phyloP scores from a whole-genome alignment of 2,113 vertebrate species.

The Zingel zingel region DNA sequence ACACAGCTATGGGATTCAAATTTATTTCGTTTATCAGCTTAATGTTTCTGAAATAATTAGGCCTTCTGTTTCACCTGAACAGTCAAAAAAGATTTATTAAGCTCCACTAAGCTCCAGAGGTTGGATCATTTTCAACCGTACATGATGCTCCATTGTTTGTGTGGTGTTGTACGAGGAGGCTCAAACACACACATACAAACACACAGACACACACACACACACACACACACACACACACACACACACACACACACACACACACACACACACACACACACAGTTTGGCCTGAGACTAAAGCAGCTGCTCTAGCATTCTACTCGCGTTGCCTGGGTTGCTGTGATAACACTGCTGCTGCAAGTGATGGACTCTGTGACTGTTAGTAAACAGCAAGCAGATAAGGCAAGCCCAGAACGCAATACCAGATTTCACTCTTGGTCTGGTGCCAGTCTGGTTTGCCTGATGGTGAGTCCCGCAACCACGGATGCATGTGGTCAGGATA shows the following conservation, averaged over 20 bases:
- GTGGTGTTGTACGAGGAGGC: slow-evolving; percentile 21
- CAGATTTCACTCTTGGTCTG: slow-evolving; percentile 74
- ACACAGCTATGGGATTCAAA: slow-evolving; percentile 22
- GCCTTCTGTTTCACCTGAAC: slow-evolving; percentile 28
- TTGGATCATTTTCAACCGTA: slow-evolving; percentile 46
- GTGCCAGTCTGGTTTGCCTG: slow-evolving; percentile 71
- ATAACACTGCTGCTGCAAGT: slow-evolving; percentile 76
- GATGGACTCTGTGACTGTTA: slow-evolving; percentile 75
- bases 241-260: slow-evolving; percentile 10
- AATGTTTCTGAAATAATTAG: slow-evolving; percentile 26
- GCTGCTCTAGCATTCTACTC: slow-evolving; percentile 62
- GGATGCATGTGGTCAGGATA: slow-evolving; percentile 36
- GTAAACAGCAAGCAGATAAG: slow-evolving; percentile 80
- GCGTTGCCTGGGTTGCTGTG: slow-evolving; percentile 72
- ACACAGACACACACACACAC: slow-evolving; percentile 21
- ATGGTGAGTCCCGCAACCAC: slow-evolving; percentile 66
- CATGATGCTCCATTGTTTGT: slow-evolving; percentile 45
- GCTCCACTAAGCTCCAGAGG: slow-evolving; percentile 1
- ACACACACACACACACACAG: slow-evolving; percentile 12
- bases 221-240: slow-evolving; percentile 4
- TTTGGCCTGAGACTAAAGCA: slow-evolving; percentile 59
- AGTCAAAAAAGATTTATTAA: slow-evolving; percentile 17
- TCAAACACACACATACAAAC: not conserved
- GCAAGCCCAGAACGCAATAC: slow-evolving; percentile 57
- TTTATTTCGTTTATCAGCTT: slow-evolving; percentile 10